Base-by-base conservation (phyloP, 2,797 vertebrate genomes). In the Chelon auratus region DNA sequence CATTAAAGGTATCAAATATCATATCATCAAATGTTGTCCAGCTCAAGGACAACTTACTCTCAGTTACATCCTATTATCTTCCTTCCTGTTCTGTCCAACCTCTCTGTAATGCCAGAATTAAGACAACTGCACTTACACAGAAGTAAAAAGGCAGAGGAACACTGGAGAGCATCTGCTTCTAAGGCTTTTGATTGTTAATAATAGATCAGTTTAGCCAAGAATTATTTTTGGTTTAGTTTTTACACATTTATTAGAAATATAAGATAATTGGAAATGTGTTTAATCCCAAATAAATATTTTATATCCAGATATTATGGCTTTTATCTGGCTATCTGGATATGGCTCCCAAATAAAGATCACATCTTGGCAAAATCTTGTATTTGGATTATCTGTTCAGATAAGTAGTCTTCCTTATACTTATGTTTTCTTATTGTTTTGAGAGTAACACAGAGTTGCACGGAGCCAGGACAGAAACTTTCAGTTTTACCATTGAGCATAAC, bases 1-100 rank as follows among this genome's bases (percentile, higher is more conserved):
- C 22, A 40, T 54, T 22, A 48, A 48, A 62, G 13, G 13, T 70
- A 63, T 70, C 59, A 71, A 57, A 57, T 53, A 58, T 42, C 14
- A 15, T 50, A 54, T 66, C 42, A 65, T 69, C 24, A 68, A n/a
- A 70, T 75, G 30, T 59, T 39, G 33, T 65, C 75, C 26, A 20
- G 66, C 42, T 72, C 36, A 52, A 56, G 42, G 72, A 40, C 60
- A 15, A 43, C 37, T 45, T 61, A 37, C 26, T 62, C 60, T 40
- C 43, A 59, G 22, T 59, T 75, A 18, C 20, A n/a, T 36, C 66
- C 53, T 57, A 39, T 53, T 9, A 48, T 20, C 20, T 50, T 54
- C 8, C 24, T 53, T 64, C 26, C 54, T 13, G 11, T n/a, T 62
- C n/a, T 15, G 2, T 24, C 54, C 40, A 26, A 59, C 51, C 18